Base-by-base conservation (phyloP, 2,888 invertebrate genomes). In the Drosophila aldrichi region DNA sequence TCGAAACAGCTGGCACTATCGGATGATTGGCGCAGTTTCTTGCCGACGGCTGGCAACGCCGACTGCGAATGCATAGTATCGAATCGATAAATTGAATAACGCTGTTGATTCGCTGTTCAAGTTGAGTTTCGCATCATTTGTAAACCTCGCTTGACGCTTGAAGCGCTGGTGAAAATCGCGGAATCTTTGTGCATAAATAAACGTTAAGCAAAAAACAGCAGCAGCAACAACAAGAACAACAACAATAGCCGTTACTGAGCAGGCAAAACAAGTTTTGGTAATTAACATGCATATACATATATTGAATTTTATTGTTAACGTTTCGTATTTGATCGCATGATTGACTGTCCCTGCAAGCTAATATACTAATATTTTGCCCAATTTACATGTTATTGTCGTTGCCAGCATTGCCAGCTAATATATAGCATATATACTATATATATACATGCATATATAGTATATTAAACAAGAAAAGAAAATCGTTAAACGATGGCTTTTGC, bases 191-290 rank as follows among this genome's bases (percentile, higher is more conserved):
- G 41, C 36, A 56, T 59, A 62, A 76, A 59, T 56, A 75, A 70
- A 46, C 40, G 44, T 46, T 22, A n/a, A 52, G 12, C 49, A 40
- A n/a, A 40, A 3, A 38, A 38, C 16, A 52, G 16, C 48, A 77
- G 12, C 34, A 62, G 14, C 51, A 49, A n/a, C 16, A 22, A 29
- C 34, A 54, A 58, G 29, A 60, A 38, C 49, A 34, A 36, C n/a
- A 25, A 51, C 36, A 56, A 66, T 18, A 63, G 32, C 46, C 6
- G 36, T 9, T 48, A 25, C 46, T 63, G 60, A 46, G 46, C 51
- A 43, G 59, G 60, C 71, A 52, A 89, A 84, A 84, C 84, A 69
- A 87, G 84, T 77, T 79, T 83, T 55, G 76, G 84, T 89, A 84
- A 84, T 84, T 84, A 84, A 68, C 89, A 87, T 89, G 71, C 76